Evolutionary conservation across 2,797 vertebrate genomes (phyloP).

Genomic region (Leontopithecus rosalia): DNA sequence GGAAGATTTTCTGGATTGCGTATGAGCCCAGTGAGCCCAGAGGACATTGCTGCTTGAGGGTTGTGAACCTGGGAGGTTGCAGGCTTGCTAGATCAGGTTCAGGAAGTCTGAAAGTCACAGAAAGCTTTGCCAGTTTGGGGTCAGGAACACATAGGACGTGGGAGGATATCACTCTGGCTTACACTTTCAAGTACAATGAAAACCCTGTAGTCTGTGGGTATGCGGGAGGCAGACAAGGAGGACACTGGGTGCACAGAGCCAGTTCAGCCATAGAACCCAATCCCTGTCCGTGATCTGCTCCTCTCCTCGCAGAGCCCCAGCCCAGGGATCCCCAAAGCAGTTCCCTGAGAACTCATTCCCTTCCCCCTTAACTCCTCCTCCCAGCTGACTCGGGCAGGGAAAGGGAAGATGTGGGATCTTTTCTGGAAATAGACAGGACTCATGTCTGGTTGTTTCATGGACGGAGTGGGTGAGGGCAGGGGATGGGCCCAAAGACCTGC

Average conservation of each 20-base stretch:
- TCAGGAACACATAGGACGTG: rapidly evolving
- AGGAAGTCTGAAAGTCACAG: neutral
- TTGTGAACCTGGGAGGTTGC: rapidly evolving
- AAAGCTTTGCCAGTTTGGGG: neutral
- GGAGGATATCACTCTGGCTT: neutral
- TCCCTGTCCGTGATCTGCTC: neutral
- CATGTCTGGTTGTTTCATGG: neutral
- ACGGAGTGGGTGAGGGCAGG: rapidly evolving
- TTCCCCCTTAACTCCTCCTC: neutral
- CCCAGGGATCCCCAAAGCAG: neutral
- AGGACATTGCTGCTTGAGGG: neutral
- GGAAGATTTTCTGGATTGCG: neutral
- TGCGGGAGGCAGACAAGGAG: neutral
- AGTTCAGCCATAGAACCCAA: neutral
- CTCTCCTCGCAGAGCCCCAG: neutral
- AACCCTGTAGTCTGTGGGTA: neutral
- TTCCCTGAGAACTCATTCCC: neutral
- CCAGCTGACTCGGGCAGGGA: neutral
- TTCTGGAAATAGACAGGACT: neutral
- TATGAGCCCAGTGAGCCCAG: neutral
- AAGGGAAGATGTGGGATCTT: neutral
- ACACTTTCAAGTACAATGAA: neutral
- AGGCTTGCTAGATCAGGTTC: neutral
- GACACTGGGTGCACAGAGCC: neutral
- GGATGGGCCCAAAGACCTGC: neutral